Conservation (phyloP, 2,888 invertebrate species). For the Phania funesta region DNA sequence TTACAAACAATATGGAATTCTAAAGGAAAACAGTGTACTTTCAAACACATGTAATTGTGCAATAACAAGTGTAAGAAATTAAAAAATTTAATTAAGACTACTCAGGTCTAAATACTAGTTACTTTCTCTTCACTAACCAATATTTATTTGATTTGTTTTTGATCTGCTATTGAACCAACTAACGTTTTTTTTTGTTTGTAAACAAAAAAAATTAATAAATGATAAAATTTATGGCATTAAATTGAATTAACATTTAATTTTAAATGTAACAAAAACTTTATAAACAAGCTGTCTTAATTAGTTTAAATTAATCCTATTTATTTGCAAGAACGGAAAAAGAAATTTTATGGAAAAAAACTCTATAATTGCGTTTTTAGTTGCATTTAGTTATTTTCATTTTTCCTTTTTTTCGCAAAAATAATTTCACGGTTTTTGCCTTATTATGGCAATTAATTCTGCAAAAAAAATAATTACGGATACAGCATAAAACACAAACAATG, state of each 20-base stretch:
- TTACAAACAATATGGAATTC: too few species aligned
- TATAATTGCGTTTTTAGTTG: background rate
- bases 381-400: background rate
- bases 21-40: too few species aligned
- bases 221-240: background rate
- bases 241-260: constrained; percentile 16
- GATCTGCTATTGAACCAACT: too few species aligned
- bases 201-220: background rate
- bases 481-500: constrained; percentile 41
- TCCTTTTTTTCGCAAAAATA: constrained; percentile 26
- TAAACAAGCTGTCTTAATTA: background rate
- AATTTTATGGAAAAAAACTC: constrained; percentile 4
- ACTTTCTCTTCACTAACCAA: too few species aligned
- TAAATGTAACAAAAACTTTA: background rate
- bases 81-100: too few species aligned
- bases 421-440: constrained; percentile 49
- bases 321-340: background rate
- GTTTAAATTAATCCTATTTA: constrained; percentile 20
- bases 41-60: too few species aligned
- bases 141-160: too few species aligned
- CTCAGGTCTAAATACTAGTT: too few species aligned
- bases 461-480: constrained; percentile 26
- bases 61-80: too few species aligned
- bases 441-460: constrained; percentile 47
- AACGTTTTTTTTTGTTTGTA: background rate